phyloP scores from a whole-genome alignment of 2,113 vertebrate species.

The Esox niger region DNA sequence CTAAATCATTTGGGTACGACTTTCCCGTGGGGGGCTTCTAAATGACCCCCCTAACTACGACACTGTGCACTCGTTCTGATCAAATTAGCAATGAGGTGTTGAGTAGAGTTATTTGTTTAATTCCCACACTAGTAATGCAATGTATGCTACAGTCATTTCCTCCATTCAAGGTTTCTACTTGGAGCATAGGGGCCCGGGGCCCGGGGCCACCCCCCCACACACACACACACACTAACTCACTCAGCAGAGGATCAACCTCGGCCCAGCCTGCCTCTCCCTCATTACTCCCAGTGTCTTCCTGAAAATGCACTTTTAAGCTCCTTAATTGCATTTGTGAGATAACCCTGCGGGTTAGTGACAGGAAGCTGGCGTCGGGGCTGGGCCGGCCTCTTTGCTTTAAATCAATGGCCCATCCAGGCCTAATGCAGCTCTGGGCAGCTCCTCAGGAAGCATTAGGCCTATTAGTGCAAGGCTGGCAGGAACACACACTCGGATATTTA shows the following conservation, averaged over 20 bases:
- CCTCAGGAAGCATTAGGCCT: constrained; percentile 98
- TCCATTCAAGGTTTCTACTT: constrained; percentile 34
- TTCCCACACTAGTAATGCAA: constrained; percentile 42
- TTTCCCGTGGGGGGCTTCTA: constrained; percentile 9
- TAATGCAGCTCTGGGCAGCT: constrained; percentile 95
- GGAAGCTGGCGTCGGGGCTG: constrained; percentile 80
- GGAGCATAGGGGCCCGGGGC: no score
- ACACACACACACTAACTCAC: constrained; percentile 27
- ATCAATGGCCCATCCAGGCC: constrained; percentile 93
- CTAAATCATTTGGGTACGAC: constrained; percentile 48
- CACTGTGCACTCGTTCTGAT: constrained; percentile 2
- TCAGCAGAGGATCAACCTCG: constrained; percentile 39
- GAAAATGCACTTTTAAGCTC: constrained; percentile 97
- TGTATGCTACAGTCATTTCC: constrained; percentile 58
- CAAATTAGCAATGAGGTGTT: no score
- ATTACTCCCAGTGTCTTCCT: constrained; percentile 90
- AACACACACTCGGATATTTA: constrained; percentile 55
- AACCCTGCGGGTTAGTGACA: constrained; percentile 90
- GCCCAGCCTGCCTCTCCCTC: constrained; percentile 50
- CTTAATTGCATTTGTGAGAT: constrained; percentile 99
- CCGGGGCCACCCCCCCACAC: no score
- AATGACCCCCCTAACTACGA: constrained; percentile 4
- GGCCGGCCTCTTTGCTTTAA: constrained; percentile 87
- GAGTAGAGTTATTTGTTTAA: no score
- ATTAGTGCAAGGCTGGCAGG: constrained; percentile 91